Evolutionary conservation across 1,140 invertebrate species (phyloP), one percentile per base, ranked within the genome.

Genomic region (Papilio polyxenes): DNA sequence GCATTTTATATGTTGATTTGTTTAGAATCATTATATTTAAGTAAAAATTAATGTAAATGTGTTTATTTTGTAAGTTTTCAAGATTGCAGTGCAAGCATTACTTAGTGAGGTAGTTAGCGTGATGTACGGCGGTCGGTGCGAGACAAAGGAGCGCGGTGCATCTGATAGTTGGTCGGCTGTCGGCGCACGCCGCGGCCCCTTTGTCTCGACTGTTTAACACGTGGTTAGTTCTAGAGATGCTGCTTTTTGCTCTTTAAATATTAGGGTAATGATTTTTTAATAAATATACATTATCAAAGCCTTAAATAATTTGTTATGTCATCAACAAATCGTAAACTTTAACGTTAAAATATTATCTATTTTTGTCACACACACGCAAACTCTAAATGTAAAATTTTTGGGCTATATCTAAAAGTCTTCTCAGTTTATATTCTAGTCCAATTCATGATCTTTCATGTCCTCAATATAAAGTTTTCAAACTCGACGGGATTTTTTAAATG

Each of bases 61-160:
- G 17, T 72, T 72, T 72, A 37, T 72, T 13, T 40, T 72, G 31
- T 69, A 37, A 72, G 23, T 72, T 72, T 72, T 37, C 23, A 65
- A 11, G 7, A 40, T 31, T 37, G 31, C 31, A 72, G 5, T 72
- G 31, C 37, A 37, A 15, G 65, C 31, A 31, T 37, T 72, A 31
- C 65, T 72, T 72, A 72, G 65, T 72, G 31, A 72, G 65, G 65
- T 72, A 72, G 65, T 80, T 69, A 80, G 40, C 48, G 78, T 80
- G 78, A 69, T 80, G 10, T 65, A 80, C 23, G 48, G n/a, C 23
- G 23, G 78, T 40, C 44, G 40, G 37, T 3, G n/a, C 5, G 3
- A 69, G 78, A 80, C 78, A 80, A 80, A 69, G 59, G 59, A 69
- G 78, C 59, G 37, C 44, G 59, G 78, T 69, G 77, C 77, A 80